phyloP scores from a whole-genome alignment of 2,797 vertebrate genomes.

The Neomorphus geoffroyi region DNA sequence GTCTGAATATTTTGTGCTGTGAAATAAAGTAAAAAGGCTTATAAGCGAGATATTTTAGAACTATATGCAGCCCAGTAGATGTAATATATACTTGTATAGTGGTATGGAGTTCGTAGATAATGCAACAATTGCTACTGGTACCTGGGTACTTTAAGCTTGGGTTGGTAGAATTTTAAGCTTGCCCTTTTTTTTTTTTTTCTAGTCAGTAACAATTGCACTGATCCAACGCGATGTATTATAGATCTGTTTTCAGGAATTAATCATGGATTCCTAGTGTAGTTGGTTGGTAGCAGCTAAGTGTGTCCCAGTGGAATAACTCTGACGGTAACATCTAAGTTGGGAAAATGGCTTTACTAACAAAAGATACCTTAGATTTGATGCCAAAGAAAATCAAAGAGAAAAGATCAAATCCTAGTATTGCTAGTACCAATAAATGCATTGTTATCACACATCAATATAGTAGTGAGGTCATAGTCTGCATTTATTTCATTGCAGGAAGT shows the following conservation, averaged over 20 bases:
- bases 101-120: not conserved
- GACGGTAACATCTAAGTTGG: not conserved
- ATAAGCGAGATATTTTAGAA: not conserved
- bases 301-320: not conserved
- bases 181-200: not conserved
- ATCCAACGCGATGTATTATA: not conserved
- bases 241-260: constrained; percentile 7
- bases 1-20: not conserved
- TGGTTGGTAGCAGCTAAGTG: not conserved
- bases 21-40: not conserved
- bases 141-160: not conserved
- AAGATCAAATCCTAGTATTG: not conserved
- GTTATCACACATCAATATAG: not conserved
- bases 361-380: not conserved
- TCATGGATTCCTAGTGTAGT: not conserved
- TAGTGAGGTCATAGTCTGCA: not conserved
- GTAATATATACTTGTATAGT: not conserved
- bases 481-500: not conserved
- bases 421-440: not conserved
- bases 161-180: not conserved
- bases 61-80: not conserved
- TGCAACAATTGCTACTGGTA: not conserved
- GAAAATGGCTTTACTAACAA: constrained; percentile 4
- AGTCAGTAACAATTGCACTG: not conserved
- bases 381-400: not conserved